A percentile compares a stretch with the other conserved stretches of the same genome.
phyloP scores from a whole-genome alignment of 2,888 invertebrate genomes.

The Siphlonurus alternatus region DNA sequence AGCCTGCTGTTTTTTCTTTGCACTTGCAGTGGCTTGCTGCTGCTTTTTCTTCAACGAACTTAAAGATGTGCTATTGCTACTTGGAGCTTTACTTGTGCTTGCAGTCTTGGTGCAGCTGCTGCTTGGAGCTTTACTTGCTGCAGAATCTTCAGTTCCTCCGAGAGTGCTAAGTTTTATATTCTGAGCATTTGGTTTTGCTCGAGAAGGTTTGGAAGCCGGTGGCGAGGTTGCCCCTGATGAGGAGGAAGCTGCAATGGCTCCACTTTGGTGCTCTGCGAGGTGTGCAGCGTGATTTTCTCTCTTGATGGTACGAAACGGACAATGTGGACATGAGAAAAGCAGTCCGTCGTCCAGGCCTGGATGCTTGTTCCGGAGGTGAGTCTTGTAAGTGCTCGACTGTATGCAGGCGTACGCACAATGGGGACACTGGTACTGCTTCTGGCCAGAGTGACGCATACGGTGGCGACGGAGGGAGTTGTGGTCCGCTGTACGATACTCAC shows the following conservation, averaged over 20 bases:
- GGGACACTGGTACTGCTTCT: slow-evolving; percentile 58
- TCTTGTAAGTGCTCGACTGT: slow-evolving; percentile 59
- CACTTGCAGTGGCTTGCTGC: too few species aligned
- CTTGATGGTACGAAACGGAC: slow-evolving; percentile 44
- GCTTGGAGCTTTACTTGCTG: not conserved
- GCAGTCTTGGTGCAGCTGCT: not conserved
- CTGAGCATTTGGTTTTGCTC: not conserved
- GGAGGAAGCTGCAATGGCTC: not conserved
- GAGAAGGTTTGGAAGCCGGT: not conserved
- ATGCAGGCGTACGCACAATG: slow-evolving; percentile 66
- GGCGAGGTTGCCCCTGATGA: not conserved
- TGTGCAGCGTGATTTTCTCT: slow-evolving; percentile 41
- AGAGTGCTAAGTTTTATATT: not conserved
- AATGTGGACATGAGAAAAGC: slow-evolving; percentile 41
- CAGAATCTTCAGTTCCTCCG: not conserved
- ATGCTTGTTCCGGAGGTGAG: slow-evolving; percentile 63
- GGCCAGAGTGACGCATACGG: slow-evolving; percentile 56
- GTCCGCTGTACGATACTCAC: slow-evolving; percentile 55
- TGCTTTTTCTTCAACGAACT: too few species aligned
- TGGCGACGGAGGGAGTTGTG: slow-evolving; percentile 70
- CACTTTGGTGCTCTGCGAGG: slow-evolving; percentile 22
- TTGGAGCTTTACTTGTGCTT: too few species aligned
- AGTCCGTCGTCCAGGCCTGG: slow-evolving; percentile 43
- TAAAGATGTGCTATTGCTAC: too few species aligned
- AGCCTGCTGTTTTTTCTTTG: too few species aligned